Percentiles rank a stretch among this genome's conserved stretches.
Conservation (phyloP, 2,797 vertebrate genomes). For the Telmatherina bonti region DNA sequence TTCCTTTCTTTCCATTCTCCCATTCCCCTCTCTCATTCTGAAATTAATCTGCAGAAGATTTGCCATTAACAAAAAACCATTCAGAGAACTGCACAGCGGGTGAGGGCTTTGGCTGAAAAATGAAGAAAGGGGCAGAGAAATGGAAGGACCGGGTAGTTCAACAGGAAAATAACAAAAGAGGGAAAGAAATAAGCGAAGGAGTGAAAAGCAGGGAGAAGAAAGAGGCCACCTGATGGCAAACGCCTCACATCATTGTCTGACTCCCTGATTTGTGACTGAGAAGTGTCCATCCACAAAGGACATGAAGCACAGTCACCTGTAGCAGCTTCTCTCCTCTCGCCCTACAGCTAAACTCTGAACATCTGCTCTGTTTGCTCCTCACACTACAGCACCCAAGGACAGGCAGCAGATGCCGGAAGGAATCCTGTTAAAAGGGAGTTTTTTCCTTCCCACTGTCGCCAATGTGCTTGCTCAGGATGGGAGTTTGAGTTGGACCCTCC, state of each 20-base stretch:
- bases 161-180: conserved; percentile 53
- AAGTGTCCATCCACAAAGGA: conserved; percentile 25
- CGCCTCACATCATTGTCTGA: conserved; percentile 35
- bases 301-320: conserved; percentile 50
- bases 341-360: conserved; percentile 14
- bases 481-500: too few relatives aligned
- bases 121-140: conserved; percentile 46
- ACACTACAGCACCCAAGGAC: not conserved
- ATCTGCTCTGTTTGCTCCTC: not conserved
- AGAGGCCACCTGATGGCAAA: conserved; percentile 44
- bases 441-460: too few relatives aligned
- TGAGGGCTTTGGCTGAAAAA: conserved; percentile 54
- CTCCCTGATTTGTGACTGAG: conserved; percentile 37
- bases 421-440: too few relatives aligned
- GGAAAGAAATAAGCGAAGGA: conserved; percentile 41
- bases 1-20: conserved; percentile 65
- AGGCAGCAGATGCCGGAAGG: too few relatives aligned
- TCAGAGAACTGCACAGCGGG: conserved; percentile 54
- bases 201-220: conserved; percentile 36
- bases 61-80: conserved; percentile 78
- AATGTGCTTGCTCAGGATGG: too few relatives aligned
- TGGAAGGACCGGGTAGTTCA: conserved; percentile 48
- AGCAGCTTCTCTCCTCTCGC: conserved; percentile 6
- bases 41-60: conserved; percentile 82
- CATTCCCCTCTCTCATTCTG: conserved; percentile 59